Percentiles rank a stretch among this genome's conserved stretches.
These are phyloP conservation scores for Andricus grossulariae DNA, from an alignment of 1,140 invertebrate genomes.

Conservation along the genomic window DNA sequence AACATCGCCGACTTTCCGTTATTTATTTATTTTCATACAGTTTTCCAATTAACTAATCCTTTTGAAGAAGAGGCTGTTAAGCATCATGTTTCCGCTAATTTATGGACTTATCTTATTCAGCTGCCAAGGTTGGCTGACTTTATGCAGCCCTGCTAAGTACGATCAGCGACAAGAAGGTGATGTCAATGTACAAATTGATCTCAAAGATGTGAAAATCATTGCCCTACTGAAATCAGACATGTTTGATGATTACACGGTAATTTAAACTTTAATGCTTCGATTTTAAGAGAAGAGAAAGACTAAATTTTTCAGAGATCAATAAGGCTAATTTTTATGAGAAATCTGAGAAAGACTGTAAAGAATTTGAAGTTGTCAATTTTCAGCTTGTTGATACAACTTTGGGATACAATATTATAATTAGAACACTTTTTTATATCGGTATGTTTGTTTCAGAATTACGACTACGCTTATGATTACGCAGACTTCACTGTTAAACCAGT, in stretches of 20 bases:
- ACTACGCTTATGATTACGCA: constrained; percentile 75
- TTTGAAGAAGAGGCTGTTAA: background rate
- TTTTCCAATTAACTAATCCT: constrained; percentile 38
- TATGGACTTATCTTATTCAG: constrained; percentile 40
- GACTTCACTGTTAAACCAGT: constrained; percentile 73
- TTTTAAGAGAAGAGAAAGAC: constrained; percentile 3
- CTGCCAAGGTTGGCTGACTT: constrained; percentile 14
- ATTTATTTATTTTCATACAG: constrained; percentile 34
- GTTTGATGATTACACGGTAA: constrained; percentile 77
- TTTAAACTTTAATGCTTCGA: constrained; percentile 13
- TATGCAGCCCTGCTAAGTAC: constrained; percentile 66
- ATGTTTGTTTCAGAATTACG: constrained; percentile 64
- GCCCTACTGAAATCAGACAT: constrained; percentile 79
- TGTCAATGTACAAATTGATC: constrained; percentile 85
- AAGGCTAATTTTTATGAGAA: too few species aligned
- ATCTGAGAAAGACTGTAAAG: too few species aligned
- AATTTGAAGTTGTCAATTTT: too few species aligned
- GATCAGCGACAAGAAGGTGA: constrained; percentile 87
- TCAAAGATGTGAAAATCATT: constrained; percentile 86
- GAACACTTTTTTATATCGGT: background rate
- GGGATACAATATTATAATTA: background rate
- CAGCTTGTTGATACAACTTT: background rate
- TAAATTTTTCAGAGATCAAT: background rate
- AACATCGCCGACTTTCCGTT: background rate
- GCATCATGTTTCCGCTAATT: constrained; percentile 45